Evolutionary conservation across 2,113 vertebrate genomes (phyloP).

Genomic region (Anoura caudifer): DNA sequence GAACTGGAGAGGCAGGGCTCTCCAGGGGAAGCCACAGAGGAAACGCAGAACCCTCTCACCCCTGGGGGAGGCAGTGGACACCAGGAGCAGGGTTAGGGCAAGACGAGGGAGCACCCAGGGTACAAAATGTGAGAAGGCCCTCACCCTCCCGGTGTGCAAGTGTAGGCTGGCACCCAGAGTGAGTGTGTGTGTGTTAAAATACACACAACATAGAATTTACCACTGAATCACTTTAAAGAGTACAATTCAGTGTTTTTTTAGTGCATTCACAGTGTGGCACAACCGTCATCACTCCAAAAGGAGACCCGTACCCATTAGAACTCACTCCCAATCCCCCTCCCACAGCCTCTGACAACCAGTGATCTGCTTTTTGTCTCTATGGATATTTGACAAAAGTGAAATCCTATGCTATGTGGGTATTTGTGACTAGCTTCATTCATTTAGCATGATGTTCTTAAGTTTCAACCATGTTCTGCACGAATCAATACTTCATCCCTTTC

Average conservation of each 20-base stretch:
- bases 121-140: neutral
- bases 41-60: neutral
- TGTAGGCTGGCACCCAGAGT: rapidly evolving
- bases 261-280: neutral
- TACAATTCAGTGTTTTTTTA: neutral
- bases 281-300: neutral
- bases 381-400: neutral
- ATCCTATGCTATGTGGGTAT: neutral
- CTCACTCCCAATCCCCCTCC: neutral
- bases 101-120: rapidly evolving
- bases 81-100: neutral
- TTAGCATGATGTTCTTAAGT: neutral
- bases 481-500: neutral
- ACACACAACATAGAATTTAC: neutral
- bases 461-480: neutral
- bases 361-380: neutral
- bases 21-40: neutral
- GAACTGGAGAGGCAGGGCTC: neutral
- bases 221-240: neutral
- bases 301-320: neutral
- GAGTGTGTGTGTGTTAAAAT: neutral
- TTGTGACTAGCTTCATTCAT: neutral
- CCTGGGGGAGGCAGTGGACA: rapidly evolving
- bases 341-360: too few relatives aligned
- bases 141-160: rapidly evolving